phyloP scores from a whole-genome alignment of 2,113 vertebrate species.

The Campylomormyrus tamandua region DNA sequence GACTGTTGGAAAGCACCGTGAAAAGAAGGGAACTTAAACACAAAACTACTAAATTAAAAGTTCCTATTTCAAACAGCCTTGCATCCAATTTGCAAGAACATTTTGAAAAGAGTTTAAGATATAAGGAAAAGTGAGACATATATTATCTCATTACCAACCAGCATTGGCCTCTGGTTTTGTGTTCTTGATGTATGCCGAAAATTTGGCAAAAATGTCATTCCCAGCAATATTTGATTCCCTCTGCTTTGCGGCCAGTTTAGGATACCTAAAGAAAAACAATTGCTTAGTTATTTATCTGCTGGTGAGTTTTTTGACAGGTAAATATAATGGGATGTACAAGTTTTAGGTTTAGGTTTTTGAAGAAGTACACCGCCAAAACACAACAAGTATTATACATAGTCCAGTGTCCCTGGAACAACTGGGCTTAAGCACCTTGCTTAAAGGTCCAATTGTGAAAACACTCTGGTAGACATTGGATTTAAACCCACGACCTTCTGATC shows the following conservation, averaged over 20 bases:
- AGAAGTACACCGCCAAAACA: not conserved
- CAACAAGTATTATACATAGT: not conserved
- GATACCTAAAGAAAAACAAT: constrained; percentile 66
- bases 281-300: not conserved
- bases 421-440: not conserved
- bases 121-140: not conserved
- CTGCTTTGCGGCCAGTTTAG: constrained; percentile 78
- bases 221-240: constrained; percentile 83
- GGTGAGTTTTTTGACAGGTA: not conserved
- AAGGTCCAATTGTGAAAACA: not conserved
- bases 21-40: not conserved
- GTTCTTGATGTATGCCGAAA: constrained; percentile 93
- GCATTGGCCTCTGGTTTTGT: constrained; percentile 74
- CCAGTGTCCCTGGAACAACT: not conserved
- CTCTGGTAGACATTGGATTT: not conserved
- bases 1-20: not conserved
- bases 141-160: constrained; percentile 54
- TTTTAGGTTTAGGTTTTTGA: not conserved
- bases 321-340: not conserved
- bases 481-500: not conserved
- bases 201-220: constrained; percentile 88
- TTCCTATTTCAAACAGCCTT: not conserved
- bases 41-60: not conserved
- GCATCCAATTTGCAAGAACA: not conserved
- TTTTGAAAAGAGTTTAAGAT: not conserved